Evolutionary conservation across 2,113 vertebrate species (phyloP), one percentile per base, ranked within the genome.

Genomic region (Melanotaenia duboulayi): DNA sequence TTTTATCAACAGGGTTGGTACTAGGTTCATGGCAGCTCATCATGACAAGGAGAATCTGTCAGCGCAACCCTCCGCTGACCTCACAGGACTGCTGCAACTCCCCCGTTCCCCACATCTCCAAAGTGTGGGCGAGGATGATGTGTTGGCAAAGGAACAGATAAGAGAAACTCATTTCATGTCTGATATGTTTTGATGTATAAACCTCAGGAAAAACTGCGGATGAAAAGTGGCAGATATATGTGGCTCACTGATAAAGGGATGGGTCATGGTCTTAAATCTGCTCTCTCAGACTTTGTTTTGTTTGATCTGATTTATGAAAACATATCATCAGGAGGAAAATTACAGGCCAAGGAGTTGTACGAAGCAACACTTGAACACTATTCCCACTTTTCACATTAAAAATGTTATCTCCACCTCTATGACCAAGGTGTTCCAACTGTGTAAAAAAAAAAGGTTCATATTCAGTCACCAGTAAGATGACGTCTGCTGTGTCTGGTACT

Each of bases 391-490:
- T 17, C 24, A 51, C 54, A 32, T 48, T 59, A 51, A 73, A 71
- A 37, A 28, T 74, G 64, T 79, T 73, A 66, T 80, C 65, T 85
- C 50, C 35, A 54, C 50, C 20, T 60, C 68, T 51, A 7, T 3
- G 35, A 66, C 51, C 11, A 69, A 20, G 55, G 71, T 40, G 49
- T 64, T 35, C 56, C 17, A 25, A 20, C 57, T 84, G 83, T 25
- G 73, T n/a, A 62, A 85, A 74, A 90, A 28, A 35, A 35, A 35
- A 35, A 35, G 76, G 81, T 91, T 92, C 67, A 84, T 85, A 90
- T 91, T 84, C 90, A 92, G 88, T 92, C 90, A 92, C 86, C 59
- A 65, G 73, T 35, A 55, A 65, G 64, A 82, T 88, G 89, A 92
- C 83, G 86, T 85, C 71, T 68, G 23, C 65, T 25, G 66, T 46